A percentile compares a stretch with the other conserved stretches of the same genome.
phyloP scores from a whole-genome alignment of 2,888 invertebrate genomes.

The Candidula unifasciata region DNA sequence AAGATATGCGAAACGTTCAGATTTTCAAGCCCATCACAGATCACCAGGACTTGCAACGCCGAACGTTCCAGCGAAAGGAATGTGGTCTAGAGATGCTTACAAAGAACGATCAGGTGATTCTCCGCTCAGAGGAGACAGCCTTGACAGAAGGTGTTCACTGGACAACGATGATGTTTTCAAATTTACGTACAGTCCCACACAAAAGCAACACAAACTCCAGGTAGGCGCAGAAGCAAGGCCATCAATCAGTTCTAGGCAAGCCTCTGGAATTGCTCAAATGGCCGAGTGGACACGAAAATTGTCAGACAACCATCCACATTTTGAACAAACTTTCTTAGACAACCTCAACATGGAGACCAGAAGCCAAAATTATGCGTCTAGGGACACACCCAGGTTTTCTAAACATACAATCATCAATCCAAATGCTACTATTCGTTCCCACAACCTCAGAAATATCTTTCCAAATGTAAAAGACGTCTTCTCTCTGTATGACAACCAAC shows the following conservation, averaged over 20 bases:
- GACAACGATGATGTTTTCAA: slow-evolving; percentile 63
- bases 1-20: slow-evolving; percentile 55
- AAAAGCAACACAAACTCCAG: slow-evolving; percentile 33
- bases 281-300: slow-evolving; percentile 47
- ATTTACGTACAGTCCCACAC: slow-evolving; percentile 54
- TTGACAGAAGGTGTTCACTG: slow-evolving; percentile 50
- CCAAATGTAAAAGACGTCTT: slow-evolving; percentile 67
- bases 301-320: background rate
- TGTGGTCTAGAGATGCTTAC: slow-evolving; percentile 57
- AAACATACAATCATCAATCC: slow-evolving; percentile 62
- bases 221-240: slow-evolving; percentile 43
- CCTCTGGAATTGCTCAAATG: slow-evolving; percentile 47
- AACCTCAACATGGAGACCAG: slow-evolving; percentile 52
- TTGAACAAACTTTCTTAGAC: slow-evolving; percentile 52
- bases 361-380: slow-evolving; percentile 54
- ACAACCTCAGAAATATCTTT: slow-evolving; percentile 66
- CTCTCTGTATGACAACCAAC: slow-evolving; percentile 61
- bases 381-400: slow-evolving; percentile 56
- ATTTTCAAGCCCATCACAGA: slow-evolving; percentile 61
- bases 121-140: slow-evolving; percentile 33
- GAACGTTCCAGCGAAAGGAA: slow-evolving; percentile 56
- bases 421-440: slow-evolving; percentile 71
- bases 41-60: slow-evolving; percentile 60
- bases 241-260: slow-evolving; percentile 54
- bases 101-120: slow-evolving; percentile 57